Evolutionary conservation across 2,888 invertebrate genomes (phyloP).

Genomic region (Stenoptilia bipunctidactyla): DNA sequence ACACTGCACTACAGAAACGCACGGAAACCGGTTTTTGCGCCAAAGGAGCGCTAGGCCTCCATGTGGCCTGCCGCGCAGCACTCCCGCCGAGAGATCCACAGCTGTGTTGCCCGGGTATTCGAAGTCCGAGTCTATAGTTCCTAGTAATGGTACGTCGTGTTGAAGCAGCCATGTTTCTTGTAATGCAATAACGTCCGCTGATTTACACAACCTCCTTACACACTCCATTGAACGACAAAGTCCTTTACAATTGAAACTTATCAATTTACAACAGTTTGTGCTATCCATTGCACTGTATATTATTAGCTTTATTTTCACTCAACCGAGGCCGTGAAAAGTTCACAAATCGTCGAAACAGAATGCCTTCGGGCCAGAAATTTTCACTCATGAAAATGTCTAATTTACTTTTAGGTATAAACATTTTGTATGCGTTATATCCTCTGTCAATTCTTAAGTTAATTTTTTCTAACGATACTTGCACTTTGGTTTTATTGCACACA

Average conservation of each 20-base stretch:
- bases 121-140: background rate
- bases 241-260: constrained; percentile 1
- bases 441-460: constrained; percentile 11
- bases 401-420: constrained; percentile 15
- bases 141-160: background rate
- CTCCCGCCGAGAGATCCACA: constrained; percentile 2
- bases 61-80: constrained; percentile 2
- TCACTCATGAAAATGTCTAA: constrained; percentile 12
- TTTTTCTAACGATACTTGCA: constrained; percentile 10
- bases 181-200: background rate
- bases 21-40: background rate
- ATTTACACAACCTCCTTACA: background rate
- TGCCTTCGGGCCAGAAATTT: constrained; percentile 17
- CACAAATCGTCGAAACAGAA: constrained; percentile 15
- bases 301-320: no score
- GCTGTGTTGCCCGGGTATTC: constrained; percentile 1
- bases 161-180: constrained; percentile 1
- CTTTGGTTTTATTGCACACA: constrained; percentile 9
- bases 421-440: constrained; percentile 13
- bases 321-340: background rate
- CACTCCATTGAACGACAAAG: background rate
- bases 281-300: background rate
- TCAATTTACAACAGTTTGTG: background rate
- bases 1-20: constrained; percentile 1
- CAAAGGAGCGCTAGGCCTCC: constrained; percentile 5